A percentile compares a stretch with the other conserved stretches of the same genome.
Evolutionary conservation across 1,140 invertebrate species (phyloP).

Genomic region (Drosophila erecta): DNA sequence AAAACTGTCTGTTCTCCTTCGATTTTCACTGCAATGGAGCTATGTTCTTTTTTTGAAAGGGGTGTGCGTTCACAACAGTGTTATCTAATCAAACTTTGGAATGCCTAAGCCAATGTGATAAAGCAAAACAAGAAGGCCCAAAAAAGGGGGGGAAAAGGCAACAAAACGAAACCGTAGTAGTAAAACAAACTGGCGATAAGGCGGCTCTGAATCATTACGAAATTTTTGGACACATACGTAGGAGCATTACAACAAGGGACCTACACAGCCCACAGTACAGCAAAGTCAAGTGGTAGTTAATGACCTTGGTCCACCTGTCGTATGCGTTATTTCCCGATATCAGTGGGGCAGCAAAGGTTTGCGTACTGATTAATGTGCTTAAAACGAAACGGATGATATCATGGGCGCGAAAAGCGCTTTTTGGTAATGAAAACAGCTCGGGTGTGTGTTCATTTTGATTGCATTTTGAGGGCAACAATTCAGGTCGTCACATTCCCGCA

Average conservation of each 20-base stretch:
- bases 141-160: constrained; percentile 31
- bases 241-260: constrained; percentile 32
- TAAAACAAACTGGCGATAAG: constrained; percentile 26
- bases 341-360: constrained; percentile 20
- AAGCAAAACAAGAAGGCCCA: constrained; percentile 37
- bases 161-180: constrained; percentile 27
- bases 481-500: constrained; percentile 32
- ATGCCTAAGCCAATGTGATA: constrained; percentile 69
- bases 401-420: constrained; percentile 38
- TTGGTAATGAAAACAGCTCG: constrained; percentile 28
- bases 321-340: constrained; percentile 68
- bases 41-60: background rate
- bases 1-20: constrained; percentile 1
- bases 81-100: constrained; percentile 73
- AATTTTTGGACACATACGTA: constrained; percentile 37
- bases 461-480: constrained; percentile 22
- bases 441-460: constrained; percentile 32
- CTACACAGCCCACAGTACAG: background rate
- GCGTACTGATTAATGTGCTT: constrained; percentile 32
- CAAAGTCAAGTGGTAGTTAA: constrained; percentile 66
- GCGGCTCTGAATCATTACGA: constrained; percentile 65
- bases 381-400: constrained; percentile 59
- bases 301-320: constrained; percentile 81
- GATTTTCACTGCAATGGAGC: background rate
- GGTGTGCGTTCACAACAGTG: constrained; percentile 31